Evolutionary conservation across 2,888 invertebrate genomes (phyloP).

Genomic region (Stenodema calcarata): DNA sequence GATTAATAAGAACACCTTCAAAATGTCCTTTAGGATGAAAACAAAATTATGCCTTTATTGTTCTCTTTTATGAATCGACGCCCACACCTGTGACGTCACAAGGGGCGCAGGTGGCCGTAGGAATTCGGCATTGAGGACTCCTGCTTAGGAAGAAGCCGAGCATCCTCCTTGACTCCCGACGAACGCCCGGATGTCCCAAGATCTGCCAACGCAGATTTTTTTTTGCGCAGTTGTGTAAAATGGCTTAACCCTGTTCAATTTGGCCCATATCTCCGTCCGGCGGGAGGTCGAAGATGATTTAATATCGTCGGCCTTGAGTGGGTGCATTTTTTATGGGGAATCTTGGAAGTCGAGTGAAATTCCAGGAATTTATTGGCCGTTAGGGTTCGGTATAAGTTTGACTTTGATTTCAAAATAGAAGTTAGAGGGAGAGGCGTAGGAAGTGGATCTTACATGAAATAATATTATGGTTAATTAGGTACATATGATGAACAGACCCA

Average conservation of each 20-base stretch:
- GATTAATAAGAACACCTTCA: neutral
- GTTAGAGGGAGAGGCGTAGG: too few species aligned
- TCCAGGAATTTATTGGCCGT: too few species aligned
- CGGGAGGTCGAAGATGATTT: neutral
- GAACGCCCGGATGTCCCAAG: neutral
- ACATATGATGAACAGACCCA: too few species aligned
- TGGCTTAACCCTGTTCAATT: too few species aligned
- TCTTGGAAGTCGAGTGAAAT: neutral
- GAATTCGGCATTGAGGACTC: constrained; percentile 16
- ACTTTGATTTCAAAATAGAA: too few species aligned
- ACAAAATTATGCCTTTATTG: neutral
- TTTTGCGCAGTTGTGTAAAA: neutral
- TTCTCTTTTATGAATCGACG: neutral
- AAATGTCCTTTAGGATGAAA: neutral
- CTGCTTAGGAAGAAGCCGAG: neutral
- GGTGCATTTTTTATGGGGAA: neutral
- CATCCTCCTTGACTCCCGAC: neutral
- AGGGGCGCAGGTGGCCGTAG: constrained; percentile 18
- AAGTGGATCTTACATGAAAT: too few species aligned
- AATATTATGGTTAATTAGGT: too few species aligned
- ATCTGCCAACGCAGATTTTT: neutral
- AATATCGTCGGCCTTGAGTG: neutral
- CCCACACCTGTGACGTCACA: constrained; percentile 4
- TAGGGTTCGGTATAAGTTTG: too few species aligned
- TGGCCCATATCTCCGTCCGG: neutral